Evolutionary conservation across 1,140 invertebrate genomes (phyloP), one percentile per base, ranked within the genome.

Genomic region (Rhynchophorus ferrugineus): DNA sequence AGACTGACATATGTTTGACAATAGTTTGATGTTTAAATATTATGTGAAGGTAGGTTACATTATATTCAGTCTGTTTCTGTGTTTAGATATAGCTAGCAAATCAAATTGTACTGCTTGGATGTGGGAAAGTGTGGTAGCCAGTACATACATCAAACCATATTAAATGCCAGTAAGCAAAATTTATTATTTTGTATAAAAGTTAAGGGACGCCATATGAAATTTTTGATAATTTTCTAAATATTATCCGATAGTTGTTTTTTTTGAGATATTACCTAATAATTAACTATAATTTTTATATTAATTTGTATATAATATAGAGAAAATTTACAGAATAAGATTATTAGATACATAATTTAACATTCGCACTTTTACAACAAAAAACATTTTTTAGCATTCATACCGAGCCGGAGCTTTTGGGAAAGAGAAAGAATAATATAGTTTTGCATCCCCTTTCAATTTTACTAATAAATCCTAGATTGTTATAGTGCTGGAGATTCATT

Each of bases 251-350:
- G 56, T 64, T 65, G 58, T 55, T 29, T 29, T n/a, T 62, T 53
- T 52, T 66, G 64, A 66, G 64, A 65, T 66, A 63, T 63, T 60
- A 59, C 49, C 61, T 64, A 66, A 56, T 63, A 66, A 64, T 66
- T 61, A 66, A 66, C 64, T 66, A 66, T 64, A 60, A 60, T 61
- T 56, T n/a, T 64, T 61, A 61, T 66, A 66, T 57, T 65, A 61
- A 60, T 64, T 63, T 66, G 59, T 66, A 65, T 66, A 63, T 66
- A 61, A 64, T 66, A 65, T 65, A 66, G 64, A 68, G 62, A 65
- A 66, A 68, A 66, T 68, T 65, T 68, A 66, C 66, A 68, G 64
- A 66, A 66, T 66, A 66, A 65, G 63, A 62, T 65, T 63, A 60
- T 61, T 60, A 63, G 62, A 62, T 63, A 61, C 62, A 66, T 65